Evolutionary conservation across 1,140 invertebrate genomes (phyloP), one percentile per base, ranked within the genome.

Genomic region (Apis florea): DNA sequence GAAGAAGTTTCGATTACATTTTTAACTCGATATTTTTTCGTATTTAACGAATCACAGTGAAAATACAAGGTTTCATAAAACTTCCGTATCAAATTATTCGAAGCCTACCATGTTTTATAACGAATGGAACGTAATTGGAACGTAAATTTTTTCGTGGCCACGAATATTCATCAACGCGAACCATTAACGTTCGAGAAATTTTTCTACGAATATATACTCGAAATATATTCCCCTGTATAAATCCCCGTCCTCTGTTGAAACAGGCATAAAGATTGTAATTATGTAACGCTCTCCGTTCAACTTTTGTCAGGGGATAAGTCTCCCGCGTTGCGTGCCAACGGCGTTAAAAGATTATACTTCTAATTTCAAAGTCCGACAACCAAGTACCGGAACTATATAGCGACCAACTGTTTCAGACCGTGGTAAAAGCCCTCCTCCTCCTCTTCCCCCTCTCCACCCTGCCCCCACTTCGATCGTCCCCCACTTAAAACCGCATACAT

Each of bases 291-390:
- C n/a, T 24, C 13, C 10, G 49, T 40, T n/a, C 61, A 15, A 64
- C 61, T 26, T n/a, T 21, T 21, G 26, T 24, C 21, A 19, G 61
- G 11, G 59, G 61, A 75, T 64, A 75, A 66, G 61, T 66, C 49
- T 54, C 26, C 8, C 6, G 24, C 6, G 73, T 75, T 53, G 73
- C 73, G 73, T 75, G 73, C 13, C 21, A n/a, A 11, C 73, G 51
- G 24, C 61, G 47, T 75, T 53, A 64, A 75, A 64, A 75, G 73
- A 75, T 66, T 75, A 31, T 75, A 66, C 59, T 75, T 75, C 61
- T 66, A 75, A 75, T 75, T 75, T 40, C 73, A 26, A 75, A 75
- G 8, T 21, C 49, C 26, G 21, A 19, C 31, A 51, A 64, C 59
- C 53, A 75, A 75, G 73, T 53, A 53, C 73, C 61, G 73, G 49